Percentiles rank a stretch among this genome's conserved stretches.
phyloP scores from a whole-genome alignment of 1,140 invertebrate species.

The Copidosoma floridanum region DNA sequence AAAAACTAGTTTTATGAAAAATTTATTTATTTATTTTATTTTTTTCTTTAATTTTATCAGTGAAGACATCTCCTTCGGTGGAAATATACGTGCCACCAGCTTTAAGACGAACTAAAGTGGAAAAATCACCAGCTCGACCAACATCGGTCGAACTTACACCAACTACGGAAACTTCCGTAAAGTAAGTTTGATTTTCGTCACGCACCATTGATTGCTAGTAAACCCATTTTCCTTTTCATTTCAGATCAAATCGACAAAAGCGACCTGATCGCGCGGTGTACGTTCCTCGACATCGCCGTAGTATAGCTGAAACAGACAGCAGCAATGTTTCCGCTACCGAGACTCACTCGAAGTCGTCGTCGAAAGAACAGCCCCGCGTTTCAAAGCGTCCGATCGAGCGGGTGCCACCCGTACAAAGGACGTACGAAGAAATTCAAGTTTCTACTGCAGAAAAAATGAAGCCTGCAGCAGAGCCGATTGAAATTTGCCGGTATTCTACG shows the following conservation, averaged over 20 bases:
- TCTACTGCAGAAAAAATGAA: neutral
- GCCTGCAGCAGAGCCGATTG: neutral
- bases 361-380: neutral
- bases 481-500: too few species aligned
- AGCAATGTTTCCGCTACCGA: conserved; percentile 7
- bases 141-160: conserved; percentile 11
- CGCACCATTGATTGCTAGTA: too few species aligned
- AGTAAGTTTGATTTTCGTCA: conserved; percentile 18
- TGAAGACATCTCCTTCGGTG: conserved; percentile 42
- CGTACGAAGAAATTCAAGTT: neutral
- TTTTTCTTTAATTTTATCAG: too few species aligned
- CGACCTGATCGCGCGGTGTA: conserved; percentile 77
- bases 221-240: too few species aligned
- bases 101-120: conserved; percentile 37
- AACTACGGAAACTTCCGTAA: conserved; percentile 20
- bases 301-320: conserved; percentile 51
- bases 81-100: conserved; percentile 54
- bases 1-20: too few species aligned
- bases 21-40: too few species aligned
- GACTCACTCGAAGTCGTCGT: neutral
- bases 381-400: conserved; percentile 1
- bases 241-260: conserved; percentile 54
- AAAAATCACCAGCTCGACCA: conserved; percentile 22
- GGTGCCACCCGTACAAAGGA: neutral
- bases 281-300: conserved; percentile 69